phyloP scores from a whole-genome alignment of 2,888 invertebrate species.

The Aproaerema taeniolella region DNA sequence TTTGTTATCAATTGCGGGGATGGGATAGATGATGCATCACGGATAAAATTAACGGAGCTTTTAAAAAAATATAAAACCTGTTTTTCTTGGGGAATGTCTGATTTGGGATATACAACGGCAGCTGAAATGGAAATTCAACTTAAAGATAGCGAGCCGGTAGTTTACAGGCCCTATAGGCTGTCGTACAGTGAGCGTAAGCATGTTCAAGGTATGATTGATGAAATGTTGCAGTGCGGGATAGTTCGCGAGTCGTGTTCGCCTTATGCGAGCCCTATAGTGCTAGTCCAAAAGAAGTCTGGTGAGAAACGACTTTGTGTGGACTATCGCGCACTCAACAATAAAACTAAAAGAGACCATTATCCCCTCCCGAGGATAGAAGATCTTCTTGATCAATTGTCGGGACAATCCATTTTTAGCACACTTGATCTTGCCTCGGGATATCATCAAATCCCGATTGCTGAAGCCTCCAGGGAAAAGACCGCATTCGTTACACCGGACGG shows the following conservation, averaged over 20 bases:
- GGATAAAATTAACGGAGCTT: too few species aligned
- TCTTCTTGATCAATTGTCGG: conserved; percentile 27
- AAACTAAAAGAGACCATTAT: conserved; percentile 19
- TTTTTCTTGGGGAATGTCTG: conserved; percentile 14
- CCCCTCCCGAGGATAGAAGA: conserved; percentile 32
- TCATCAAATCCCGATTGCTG: conserved; percentile 20
- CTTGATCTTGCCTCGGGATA: conserved; percentile 14
- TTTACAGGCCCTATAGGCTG: conserved; percentile 19
- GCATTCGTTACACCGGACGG: conserved; percentile 39
- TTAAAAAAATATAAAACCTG: conserved; percentile 13
- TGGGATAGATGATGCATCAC: too few species aligned
- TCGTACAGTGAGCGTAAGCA: conserved; percentile 13
- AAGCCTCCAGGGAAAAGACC: conserved; percentile 31
- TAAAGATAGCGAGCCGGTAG: conserved; percentile 17
- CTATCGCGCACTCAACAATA: conserved; percentile 19
- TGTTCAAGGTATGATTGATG: conserved; percentile 16
- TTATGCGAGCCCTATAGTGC: conserved; percentile 17
- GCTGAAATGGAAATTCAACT: conserved; percentile 18
- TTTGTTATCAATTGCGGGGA: conserved; percentile 3
- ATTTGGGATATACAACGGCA: conserved; percentile 14
- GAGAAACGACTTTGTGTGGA: conserved; percentile 21
- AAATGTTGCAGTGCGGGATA: conserved; percentile 19
- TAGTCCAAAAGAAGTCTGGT: conserved; percentile 16
- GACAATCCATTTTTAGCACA: conserved; percentile 26
- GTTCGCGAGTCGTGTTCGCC: conserved; percentile 16